Base-by-base conservation (phyloP, 2,113 vertebrate species). In the Siniperca chuatsi region DNA sequence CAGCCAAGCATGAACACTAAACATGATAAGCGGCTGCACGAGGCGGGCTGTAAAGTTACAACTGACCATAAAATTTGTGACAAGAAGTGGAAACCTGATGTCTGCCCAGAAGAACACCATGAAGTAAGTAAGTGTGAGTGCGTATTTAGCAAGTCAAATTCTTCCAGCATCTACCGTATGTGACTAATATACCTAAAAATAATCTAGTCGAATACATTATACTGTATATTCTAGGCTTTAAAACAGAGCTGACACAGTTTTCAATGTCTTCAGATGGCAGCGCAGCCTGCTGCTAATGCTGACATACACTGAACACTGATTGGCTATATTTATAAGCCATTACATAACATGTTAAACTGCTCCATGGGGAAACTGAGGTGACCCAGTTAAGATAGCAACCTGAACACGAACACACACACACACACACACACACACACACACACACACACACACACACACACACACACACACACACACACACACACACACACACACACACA, bases 241-340 rank as follows among this genome's bases (percentile, higher is more conserved):
- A 69, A 86, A 79, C 44, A 52, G 73, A 83, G 76, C 73, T 71
- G 75, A 87, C 76, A 81, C 66, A 81, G 44, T 82, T 88, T 78
- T 73, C 23, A 74, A 18, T 78, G 65, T 78, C 86, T 89, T 84
- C 83, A 76, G 76, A 79, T 37, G 57, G 57, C 52, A 62, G 37
- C 11, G 40, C 71, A 68, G 66, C 57, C 61, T 78, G 82, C 80
- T 62, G 55, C 64, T 57, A 8, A 73, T 67, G 89, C 76, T 75
- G 79, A 48, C 75, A 86, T 29, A 64, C 40, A 78, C 89, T 65
- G 50, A 82, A 64, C 86, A 84, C 81, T 74, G 83, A 89, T 88
- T 89, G 86, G 78, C 80, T 91, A 84, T 91, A 93, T 94, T 90
- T 90, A 88, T 92, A 90, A 91, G 86, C 67, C 66, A 92, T 94